Conservation (phyloP, 2,888 invertebrate species). For the Trissoscelio sp. region DNA sequence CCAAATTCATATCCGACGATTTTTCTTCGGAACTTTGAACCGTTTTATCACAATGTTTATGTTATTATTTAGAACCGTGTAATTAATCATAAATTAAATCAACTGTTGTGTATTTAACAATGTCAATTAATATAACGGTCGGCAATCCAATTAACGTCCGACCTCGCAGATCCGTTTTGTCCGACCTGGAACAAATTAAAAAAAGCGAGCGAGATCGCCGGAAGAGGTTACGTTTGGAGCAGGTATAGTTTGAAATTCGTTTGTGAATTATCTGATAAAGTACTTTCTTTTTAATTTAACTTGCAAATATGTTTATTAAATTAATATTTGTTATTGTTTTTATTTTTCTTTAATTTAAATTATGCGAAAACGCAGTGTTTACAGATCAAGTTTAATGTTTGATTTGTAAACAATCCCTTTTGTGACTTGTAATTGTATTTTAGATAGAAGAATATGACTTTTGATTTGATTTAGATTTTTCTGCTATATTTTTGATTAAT, state of each 20-base stretch:
- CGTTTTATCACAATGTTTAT: slow-evolving; percentile 38
- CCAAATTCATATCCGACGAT: too few species aligned
- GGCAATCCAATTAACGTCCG: slow-evolving; percentile 85
- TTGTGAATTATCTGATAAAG: background rate
- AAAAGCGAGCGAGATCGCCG: slow-evolving; percentile 86
- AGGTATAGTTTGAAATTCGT: slow-evolving; percentile 83
- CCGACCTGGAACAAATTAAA: slow-evolving; percentile 84
- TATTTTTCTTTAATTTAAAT: too few species aligned
- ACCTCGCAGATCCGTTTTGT: slow-evolving; percentile 84
- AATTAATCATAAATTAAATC: slow-evolving; percentile 14
- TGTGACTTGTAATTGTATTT: too few species aligned
- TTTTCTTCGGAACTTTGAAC: background rate
- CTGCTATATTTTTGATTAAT: too few species aligned
- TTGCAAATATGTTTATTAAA: too few species aligned
- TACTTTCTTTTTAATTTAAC: too few species aligned
- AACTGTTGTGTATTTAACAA: slow-evolving; percentile 74
- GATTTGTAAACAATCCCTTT: too few species aligned
- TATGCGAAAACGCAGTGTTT: too few species aligned
- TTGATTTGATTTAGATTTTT: too few species aligned
- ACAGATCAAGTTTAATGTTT: too few species aligned
- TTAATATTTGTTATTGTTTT: too few species aligned
- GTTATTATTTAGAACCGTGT: background rate
- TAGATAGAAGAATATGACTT: too few species aligned
- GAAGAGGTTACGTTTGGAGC: slow-evolving; percentile 86
- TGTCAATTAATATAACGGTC: slow-evolving; percentile 87